These are phyloP conservation scores for Eueremaeus valkanovi DNA, from an alignment of 2,888 invertebrate genomes.

Conservation along the genomic window DNA sequence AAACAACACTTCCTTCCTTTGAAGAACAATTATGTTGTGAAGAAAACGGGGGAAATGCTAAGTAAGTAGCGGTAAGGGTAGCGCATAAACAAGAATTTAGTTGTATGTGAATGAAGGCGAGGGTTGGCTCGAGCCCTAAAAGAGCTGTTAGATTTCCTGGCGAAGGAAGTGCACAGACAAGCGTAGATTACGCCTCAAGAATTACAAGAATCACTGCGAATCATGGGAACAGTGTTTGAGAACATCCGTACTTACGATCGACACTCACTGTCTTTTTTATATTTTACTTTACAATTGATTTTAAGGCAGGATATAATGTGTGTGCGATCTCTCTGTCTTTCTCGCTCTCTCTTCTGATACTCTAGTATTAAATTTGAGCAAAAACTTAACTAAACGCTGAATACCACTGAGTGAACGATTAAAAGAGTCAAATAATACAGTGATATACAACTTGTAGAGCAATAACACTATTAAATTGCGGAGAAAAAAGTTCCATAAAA, in stretches of 20 bases:
- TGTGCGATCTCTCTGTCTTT: constrained; percentile 14
- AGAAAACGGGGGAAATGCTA: constrained; percentile 30
- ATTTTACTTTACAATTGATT: constrained; percentile 28
- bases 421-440: not conserved
- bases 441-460: constrained; percentile 23
- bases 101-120: constrained; percentile 27
- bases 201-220: constrained; percentile 32
- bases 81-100: constrained; percentile 32
- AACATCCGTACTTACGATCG: constrained; percentile 22
- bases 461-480: not conserved
- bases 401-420: not conserved
- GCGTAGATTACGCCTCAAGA: constrained; percentile 34
- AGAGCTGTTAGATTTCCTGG: constrained; percentile 31
- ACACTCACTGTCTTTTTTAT: constrained; percentile 14
- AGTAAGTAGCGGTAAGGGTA: constrained; percentile 28
- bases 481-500: not conserved
- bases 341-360: not conserved
- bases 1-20: constrained; percentile 34
- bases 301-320: constrained; percentile 31
- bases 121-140: constrained; percentile 23
- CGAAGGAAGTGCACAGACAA: constrained; percentile 21
- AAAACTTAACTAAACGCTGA: constrained; percentile 11
- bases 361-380: not conserved
- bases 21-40: constrained; percentile 25
- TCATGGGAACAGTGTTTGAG: too few relatives aligned